Base-by-base conservation (phyloP, 2,113 vertebrate species). In the Percopsis transmontana region DNA sequence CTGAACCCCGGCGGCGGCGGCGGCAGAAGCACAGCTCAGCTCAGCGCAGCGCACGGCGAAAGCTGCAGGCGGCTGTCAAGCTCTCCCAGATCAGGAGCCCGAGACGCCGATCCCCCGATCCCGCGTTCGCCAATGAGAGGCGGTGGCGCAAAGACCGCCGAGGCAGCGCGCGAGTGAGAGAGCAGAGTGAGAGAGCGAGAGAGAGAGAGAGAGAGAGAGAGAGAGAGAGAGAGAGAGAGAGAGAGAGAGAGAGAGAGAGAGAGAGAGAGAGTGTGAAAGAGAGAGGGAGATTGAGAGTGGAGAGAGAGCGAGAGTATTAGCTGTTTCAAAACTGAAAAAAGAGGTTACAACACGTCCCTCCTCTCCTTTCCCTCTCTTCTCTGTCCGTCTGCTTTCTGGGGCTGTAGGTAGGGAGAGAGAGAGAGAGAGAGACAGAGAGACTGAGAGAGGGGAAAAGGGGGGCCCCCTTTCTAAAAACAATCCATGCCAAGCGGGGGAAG, bases 51-150 rank as follows among this genome's bases (percentile, higher is more conserved):
- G n/a, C n/a, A n/a, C n/a, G n/a, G n/a, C n/a, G 85, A 89, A 85
- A 84, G 87, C 87, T 88, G 80, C 73, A 87, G 84, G 88, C 87
- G 85, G 89, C 89, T 89, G 87, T 88, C 88, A 90, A 79, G 82
- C 71, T 4, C 27, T 33, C 27, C 27, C 27, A 33, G 27, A 33
- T 33, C 27, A n/a, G n/a, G n/a, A n/a, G n/a, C n/a, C n/a, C n/a
- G n/a, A n/a, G n/a, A n/a, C n/a, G n/a, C 27, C 27, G 27, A 7
- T 33, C 27, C 27, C 8, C 80, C 84, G 84, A 80, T 86, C 84
- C 83, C 73, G 77, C 87, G 72, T 83, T 87, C 87, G 80, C 89
- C 90, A 91, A 87, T 88, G 88, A 88, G 87, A 88, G 80, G n/a
- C n/a, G n/a, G n/a, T n/a, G 76, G 77, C 59, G 87, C 77, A 73